phyloP scores from a whole-genome alignment of 2,113 vertebrate species.

The Bostrychus sinensis region DNA sequence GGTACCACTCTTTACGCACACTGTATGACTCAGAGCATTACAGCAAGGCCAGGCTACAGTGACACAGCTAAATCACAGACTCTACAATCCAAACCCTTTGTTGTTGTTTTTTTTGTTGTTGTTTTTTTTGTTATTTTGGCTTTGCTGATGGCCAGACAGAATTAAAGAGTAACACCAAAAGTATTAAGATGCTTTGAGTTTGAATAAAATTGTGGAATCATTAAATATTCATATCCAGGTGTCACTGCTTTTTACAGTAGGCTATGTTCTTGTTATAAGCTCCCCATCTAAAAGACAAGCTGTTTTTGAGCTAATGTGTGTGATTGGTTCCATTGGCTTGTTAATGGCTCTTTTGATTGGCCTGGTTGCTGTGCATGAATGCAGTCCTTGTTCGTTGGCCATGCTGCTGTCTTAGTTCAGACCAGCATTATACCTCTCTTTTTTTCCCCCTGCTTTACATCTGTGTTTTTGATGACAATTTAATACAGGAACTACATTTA shows the following conservation, averaged over 20 bases:
- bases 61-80: constrained; percentile 37
- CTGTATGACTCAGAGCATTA: constrained; percentile 57
- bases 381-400: constrained; percentile 58
- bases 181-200: too few relatives aligned
- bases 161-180: too few relatives aligned
- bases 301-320: neutral
- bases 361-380: constrained; percentile 65
- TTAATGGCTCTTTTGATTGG: constrained; percentile 73
- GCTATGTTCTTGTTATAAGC: neutral
- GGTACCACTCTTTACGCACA: constrained; percentile 17
- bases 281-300: neutral
- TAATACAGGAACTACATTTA: too few relatives aligned
- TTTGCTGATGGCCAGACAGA: neutral
- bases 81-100: constrained; percentile 15
- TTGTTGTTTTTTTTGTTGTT: neutral
- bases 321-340: constrained; percentile 50
- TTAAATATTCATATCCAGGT: neutral
- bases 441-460: neutral
- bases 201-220: too few relatives aligned
- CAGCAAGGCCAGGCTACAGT: constrained; percentile 26
- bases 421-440: constrained; percentile 30
- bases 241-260: neutral
- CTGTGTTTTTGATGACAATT: constrained; percentile 18
- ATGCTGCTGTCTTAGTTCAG: constrained; percentile 49
- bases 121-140: neutral